Conservation (phyloP, 2,888 invertebrate genomes). For the Abscondita cerata region DNA sequence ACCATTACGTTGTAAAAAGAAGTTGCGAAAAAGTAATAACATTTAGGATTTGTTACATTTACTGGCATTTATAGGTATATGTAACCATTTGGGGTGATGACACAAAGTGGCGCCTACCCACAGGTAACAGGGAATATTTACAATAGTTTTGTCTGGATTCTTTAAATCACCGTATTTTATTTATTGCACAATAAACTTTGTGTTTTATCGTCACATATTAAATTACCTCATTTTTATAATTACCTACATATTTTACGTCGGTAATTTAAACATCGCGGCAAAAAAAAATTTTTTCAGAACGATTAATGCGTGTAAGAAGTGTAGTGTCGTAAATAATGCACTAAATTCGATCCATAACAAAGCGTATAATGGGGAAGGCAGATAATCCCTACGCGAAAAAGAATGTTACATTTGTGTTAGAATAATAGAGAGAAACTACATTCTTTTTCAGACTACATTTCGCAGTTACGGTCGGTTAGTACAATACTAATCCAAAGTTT, state of each 20-base stretch:
- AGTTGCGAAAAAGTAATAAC: background rate
- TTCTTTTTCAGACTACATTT: conserved; percentile 25
- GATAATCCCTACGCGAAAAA: conserved; percentile 41
- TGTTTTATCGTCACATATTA: background rate
- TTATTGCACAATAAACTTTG: conserved; percentile 2
- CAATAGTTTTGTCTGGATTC: background rate
- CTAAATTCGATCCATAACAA: too few relatives aligned
- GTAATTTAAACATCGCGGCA: background rate
- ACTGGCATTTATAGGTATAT: background rate
- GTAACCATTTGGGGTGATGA: background rate
- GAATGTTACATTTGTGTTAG: conserved; percentile 15
- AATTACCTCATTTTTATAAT: background rate
- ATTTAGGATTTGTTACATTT: too few relatives aligned
- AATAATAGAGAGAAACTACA: conserved; percentile 12
- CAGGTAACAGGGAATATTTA: background rate
- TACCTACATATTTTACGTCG: background rate
- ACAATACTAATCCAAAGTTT: conserved; percentile 57
- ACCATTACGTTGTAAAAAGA: too few relatives aligned
- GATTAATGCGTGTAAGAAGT: too few relatives aligned
- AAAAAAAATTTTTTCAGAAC: background rate
- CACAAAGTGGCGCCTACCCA: conserved; percentile 2
- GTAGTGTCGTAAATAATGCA: too few relatives aligned
- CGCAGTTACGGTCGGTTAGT: conserved; percentile 38
- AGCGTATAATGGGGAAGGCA: background rate
- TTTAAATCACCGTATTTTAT: background rate